Conservation (phyloP, 2,888 invertebrate genomes). For the Callinectes sapidus region DNA sequence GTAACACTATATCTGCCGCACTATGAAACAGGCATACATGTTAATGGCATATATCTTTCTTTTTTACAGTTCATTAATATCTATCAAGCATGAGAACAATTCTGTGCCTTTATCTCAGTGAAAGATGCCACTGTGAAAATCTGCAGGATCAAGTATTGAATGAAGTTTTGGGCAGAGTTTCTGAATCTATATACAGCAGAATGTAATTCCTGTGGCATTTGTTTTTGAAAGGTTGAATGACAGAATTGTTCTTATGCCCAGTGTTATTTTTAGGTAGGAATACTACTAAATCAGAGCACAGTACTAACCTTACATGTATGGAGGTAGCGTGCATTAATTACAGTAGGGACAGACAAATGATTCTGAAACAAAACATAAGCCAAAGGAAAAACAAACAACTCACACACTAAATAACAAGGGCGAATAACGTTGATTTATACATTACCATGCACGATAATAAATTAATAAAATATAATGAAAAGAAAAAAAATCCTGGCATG, state of each 20-base stretch:
- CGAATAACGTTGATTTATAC: conserved; percentile 44
- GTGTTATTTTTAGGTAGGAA: not conserved
- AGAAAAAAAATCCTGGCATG: not conserved
- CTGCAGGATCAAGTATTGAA: not conserved
- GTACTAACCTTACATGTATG: conserved; percentile 71
- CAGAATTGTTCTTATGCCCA: conserved; percentile 14
- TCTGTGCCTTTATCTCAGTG: not conserved
- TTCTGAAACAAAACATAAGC: conserved; percentile 72
- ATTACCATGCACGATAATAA: conserved; percentile 50
- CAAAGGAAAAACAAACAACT: conserved; percentile 68
- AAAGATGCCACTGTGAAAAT: not conserved
- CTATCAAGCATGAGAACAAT: conserved; percentile 17
- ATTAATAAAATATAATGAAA: not conserved
- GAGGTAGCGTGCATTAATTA: conserved; percentile 71
- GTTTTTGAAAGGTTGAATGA: not conserved
- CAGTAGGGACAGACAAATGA: conserved; percentile 71
- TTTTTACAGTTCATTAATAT: conserved; percentile 21
- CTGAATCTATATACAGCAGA: not conserved
- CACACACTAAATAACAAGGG: conserved; percentile 55
- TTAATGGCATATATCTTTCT: not conserved
- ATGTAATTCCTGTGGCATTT: not conserved
- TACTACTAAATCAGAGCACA: conserved; percentile 49
- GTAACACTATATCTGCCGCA: not conserved
- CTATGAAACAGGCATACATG: not conserved
- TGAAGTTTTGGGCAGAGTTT: not conserved